Evolutionary conservation across 2,797 vertebrate species (phyloP).

Genomic region (Phoeniculus purpureus): DNA sequence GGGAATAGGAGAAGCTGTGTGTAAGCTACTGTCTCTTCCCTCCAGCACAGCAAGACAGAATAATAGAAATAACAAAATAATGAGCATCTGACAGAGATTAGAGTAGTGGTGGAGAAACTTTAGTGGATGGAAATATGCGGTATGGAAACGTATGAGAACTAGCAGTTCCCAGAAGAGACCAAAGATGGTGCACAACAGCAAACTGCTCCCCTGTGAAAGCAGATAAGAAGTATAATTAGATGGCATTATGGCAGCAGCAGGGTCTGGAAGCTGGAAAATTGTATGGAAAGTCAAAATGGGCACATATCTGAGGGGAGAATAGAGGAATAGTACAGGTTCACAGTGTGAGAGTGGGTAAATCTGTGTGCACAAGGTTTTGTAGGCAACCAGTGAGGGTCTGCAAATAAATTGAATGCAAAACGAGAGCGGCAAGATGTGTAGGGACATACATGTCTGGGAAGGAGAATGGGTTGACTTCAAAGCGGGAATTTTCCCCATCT

Average conservation of each 20-base stretch:
- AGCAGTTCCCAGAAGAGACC: conserved; percentile 50
- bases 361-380: background rate
- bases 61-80: conserved; percentile 34
- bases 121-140: background rate
- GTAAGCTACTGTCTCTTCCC: background rate
- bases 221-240: conserved; percentile 61
- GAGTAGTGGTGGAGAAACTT: background rate
- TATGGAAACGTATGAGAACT: background rate
- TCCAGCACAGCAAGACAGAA: background rate
- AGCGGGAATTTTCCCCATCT: background rate
- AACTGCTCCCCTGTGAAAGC: conserved; percentile 29
- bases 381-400: background rate
- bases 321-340: background rate
- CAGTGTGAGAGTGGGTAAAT: background rate
- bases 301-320: background rate
- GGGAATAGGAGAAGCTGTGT: background rate
- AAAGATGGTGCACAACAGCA: conserved; percentile 44
- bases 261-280: background rate
- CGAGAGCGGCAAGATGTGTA: background rate
- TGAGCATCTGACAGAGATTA: conserved; percentile 32
- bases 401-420: conserved; percentile 14
- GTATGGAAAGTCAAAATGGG: background rate
- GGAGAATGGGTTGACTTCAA: rapidly evolving
- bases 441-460: background rate
- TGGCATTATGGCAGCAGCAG: background rate